Evolutionary conservation across 1,140 invertebrate genomes (phyloP).

Genomic region (Amphibalanus amphitrite): DNA sequence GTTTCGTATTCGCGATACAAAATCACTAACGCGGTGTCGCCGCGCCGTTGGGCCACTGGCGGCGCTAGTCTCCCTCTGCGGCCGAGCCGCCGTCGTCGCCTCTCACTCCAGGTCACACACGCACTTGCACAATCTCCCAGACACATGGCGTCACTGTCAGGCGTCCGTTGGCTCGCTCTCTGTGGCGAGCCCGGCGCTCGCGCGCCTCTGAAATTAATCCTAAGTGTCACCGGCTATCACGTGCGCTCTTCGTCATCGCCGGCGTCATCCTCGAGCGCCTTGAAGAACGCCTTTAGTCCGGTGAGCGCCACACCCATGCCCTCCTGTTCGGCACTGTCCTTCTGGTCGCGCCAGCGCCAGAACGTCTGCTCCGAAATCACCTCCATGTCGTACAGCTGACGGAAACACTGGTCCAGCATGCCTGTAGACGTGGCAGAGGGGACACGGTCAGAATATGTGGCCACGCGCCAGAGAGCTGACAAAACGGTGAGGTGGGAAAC

Average conservation of each 20-base stretch:
- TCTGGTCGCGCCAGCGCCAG: not conserved
- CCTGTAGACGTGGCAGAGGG: not conserved
- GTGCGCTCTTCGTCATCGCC: not conserved
- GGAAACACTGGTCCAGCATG: not conserved
- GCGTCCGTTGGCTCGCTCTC: no score
- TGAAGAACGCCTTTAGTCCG: not conserved
- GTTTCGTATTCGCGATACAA: not conserved
- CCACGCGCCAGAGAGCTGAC: no score
- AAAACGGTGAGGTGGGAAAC: no score
- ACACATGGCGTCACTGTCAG: not conserved
- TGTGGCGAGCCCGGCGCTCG: no score
- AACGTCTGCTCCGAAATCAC: not conserved
- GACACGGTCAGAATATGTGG: no score
- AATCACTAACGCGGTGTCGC: not conserved
- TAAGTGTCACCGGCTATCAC: not conserved
- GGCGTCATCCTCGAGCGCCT: not conserved
- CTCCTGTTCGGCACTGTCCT: not conserved
- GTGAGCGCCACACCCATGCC: not conserved
- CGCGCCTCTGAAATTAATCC: not conserved
- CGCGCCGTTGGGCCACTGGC: no score
- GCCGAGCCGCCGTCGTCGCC: not conserved
- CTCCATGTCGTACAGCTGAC: not conserved
- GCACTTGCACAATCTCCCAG: not conserved
- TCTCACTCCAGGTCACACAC: not conserved
- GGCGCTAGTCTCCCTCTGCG: no score